These are phyloP conservation scores for Prunella himalayana DNA, from an alignment of 2,113 vertebrate species.

Conservation along the genomic window DNA sequence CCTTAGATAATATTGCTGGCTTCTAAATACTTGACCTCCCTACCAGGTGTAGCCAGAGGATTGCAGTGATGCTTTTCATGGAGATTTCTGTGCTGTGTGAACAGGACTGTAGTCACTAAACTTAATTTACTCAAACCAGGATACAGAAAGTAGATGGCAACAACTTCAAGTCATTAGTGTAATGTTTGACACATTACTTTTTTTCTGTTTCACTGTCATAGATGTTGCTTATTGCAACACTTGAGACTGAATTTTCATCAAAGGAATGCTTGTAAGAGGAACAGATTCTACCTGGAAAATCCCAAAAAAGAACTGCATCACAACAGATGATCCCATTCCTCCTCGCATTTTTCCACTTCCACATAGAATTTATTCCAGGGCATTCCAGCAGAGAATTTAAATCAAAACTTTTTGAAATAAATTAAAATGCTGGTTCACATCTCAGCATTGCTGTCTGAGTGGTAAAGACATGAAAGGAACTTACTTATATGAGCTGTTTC, in stretches of 20 bases:
- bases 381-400: neutral
- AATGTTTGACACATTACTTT: neutral
- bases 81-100: neutral
- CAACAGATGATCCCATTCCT: neutral
- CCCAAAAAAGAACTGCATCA: neutral
- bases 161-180: neutral
- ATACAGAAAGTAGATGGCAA: neutral
- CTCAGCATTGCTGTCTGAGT: neutral
- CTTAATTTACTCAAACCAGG: neutral
- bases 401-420: neutral
- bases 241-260: neutral
- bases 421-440: neutral
- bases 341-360: neutral
- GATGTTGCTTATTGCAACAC: neutral
- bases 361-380: neutral
- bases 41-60: neutral
- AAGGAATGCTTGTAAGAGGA: neutral
- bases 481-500: neutral
- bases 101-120: neutral
- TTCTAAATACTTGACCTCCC: neutral
- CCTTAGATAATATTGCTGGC: neutral
- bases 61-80: neutral
- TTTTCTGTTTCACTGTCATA: neutral
- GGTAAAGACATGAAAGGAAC: neutral
- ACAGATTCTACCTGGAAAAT: neutral